Evolutionary conservation across 2,113 vertebrate species (phyloP), one percentile per base, ranked within the genome.

Genomic region (Indicator indicator): DNA sequence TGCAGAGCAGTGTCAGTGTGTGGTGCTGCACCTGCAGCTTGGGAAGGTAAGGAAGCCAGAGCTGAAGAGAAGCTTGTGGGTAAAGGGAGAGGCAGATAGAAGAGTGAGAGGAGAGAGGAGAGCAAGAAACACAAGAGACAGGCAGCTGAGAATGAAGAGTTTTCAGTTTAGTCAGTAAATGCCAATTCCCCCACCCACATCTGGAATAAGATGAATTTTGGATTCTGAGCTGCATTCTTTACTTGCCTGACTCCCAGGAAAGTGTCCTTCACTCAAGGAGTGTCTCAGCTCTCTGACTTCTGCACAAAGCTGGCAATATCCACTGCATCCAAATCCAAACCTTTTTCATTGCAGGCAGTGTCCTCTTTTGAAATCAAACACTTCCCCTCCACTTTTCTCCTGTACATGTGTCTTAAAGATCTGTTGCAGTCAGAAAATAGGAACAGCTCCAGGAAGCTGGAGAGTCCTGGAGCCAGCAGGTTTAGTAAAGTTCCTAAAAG

Each of bases 121-220:
- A 81, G 54, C 30, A 77, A 76, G 40, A 71, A 95, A 74, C 27
- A 63, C 50, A 83, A 56, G 5, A 81, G 52, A 75, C 4, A 63
- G 38, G 40, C 62, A 89, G 80, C 19, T 2, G 6, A 76, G 56
- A 86, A 91, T 50, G 42, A 63, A 60, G 84, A 65, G 54, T 91
- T 92, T 94, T 92, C 82, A 88, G 55, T 91, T 84, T 74, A 90
- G 70, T 79, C 70, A 93, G 76, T 89, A 91, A 92, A 79, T 89
- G 92, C 1, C 9, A 77, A 83, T 92, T 95, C 73, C 64, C 86
- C 86, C 86, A 91, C 95, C 86, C 94, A 93, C 93, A 97, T 93
- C 90, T 96, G 96, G 94, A 96, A 95, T 64, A 94, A 89, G 90
- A 95, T 10, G 74, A 94, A 93, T 81, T 92, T 94, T 97, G 95